Evolutionary conservation across 2,888 invertebrate genomes (phyloP), one percentile per base, ranked within the genome.

Genomic region (Scaptomyza tumidula): DNA sequence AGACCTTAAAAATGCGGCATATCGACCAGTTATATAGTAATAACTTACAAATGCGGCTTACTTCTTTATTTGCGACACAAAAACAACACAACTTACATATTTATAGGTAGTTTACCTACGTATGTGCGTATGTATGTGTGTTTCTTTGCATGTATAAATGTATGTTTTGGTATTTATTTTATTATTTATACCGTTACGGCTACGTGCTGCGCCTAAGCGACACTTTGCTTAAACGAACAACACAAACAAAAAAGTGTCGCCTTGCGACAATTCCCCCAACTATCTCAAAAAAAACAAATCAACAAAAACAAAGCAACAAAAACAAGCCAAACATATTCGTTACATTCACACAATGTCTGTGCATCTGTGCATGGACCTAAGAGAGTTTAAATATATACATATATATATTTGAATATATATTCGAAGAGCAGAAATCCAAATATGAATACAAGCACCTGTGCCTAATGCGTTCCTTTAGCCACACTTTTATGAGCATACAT

Each of bases 141-240:
- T 13, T 37, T 43, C 6, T 10, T 33, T 9, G 10, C 10, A 16
- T 39, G 14, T 46, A 19, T 56, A 56, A 57, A 52, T 62, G 53
- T 24, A 24, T 24, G 24, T 24, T 24, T 24, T 24, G 60, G 70
- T 65, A 75, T 76, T 85, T 87, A 73, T 82, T 79, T 85, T 82
- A 82, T 87, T 85, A 82, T 82, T 82, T 85, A 80, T 87, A 76
- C 61, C 61, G 68, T 69, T 54, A 29, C 27, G 68, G 48, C 67
- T 73, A 81, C 82, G 87, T 81, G 82, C 87, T 85, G 82, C 53
- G 69, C 58, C 69, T 41, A 43, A 57, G 67, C 45, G 54, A 44
- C 54, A 50, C 37, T 62, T 65, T 37, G 11, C 52, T 37, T 27
- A 37, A 44, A 24, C 44, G 53, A 52, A 63, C 70, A 58, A 45